Base-by-base conservation (phyloP, 2,888 invertebrate species). In the Xylophagus ater region DNA sequence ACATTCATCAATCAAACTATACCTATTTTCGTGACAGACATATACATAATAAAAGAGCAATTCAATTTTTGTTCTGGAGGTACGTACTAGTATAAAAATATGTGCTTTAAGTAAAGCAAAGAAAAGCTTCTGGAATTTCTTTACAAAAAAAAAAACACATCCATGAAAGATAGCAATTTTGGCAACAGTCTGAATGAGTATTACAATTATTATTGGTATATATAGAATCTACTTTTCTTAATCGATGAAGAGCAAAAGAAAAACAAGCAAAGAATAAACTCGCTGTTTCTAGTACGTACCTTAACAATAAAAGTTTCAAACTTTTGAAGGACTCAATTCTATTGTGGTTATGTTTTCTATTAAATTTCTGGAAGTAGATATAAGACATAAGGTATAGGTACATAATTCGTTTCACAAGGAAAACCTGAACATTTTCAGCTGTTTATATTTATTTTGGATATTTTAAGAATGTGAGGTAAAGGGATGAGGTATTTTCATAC, bases 1-100 rank as follows among this genome's bases (percentile, higher is more conserved):
- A 47, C 42, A 47, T 49, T 49, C 48, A 49, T 49, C 48, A 49
- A 49, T 49, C 48, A 49, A 47, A 45, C 33, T 47, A 40, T 42
- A 43, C 41, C 38, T 40, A 36, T 42, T 48, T 42, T 47, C 46
- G 38, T 48, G 48, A 48, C 48, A 48, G 48, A 45, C 34, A 41
- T 44, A 44, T 42, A 42, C 41, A 42, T 45, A 40, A 46, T 41
- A 43, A 40, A 40, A 40, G 30, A 40, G 34, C 40, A 40, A 40
- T 40, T 40, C 40, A 34, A 40, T 40, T 34, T 26, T 26, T 5
- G 5, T 26, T 12, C 26, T 26, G 9, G 32, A 24, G n/a, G n/a
- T n/a, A n/a, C n/a, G n/a, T n/a, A n/a, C n/a, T n/a, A n/a, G n/a
- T n/a, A n/a, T n/a, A n/a, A n/a, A n/a, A n/a, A n/a, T n/a, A n/a